These are phyloP conservation scores for Temnothorax rugatulus DNA, from an alignment of 2,888 invertebrate genomes.

Conservation along the genomic window DNA sequence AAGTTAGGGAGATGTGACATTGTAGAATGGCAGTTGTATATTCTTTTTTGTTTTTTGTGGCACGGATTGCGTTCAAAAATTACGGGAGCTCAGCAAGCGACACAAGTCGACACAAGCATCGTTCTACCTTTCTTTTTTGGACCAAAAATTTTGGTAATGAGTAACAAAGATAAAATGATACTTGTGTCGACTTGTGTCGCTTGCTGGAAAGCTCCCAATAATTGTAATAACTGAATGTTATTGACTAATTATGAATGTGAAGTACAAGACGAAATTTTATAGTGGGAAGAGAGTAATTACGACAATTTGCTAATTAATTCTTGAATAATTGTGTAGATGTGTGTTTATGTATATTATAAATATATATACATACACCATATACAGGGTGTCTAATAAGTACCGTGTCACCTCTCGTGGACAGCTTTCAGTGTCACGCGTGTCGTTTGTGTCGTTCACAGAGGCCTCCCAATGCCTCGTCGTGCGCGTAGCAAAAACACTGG, in stretches of 20 bases:
- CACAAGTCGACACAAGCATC: too few species aligned
- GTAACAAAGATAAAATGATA: too few species aligned
- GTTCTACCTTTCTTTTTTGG: too few species aligned
- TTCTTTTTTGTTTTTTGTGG: constrained; percentile 41
- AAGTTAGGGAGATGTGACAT: constrained; percentile 6
- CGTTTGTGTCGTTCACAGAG: too few species aligned
- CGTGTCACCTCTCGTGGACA: too few species aligned
- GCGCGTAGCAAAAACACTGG: too few species aligned
- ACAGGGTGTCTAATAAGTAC: not conserved
- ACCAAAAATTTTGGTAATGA: too few species aligned
- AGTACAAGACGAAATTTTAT: not conserved
- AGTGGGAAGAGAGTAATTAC: not conserved
- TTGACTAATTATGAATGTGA: not conserved
- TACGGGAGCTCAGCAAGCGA: too few species aligned
- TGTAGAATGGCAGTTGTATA: constrained; percentile 50
- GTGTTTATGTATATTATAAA: not conserved
- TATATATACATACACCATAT: not conserved
- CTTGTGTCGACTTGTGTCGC: too few species aligned
- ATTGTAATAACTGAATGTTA: not conserved
- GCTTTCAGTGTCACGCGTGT: too few species aligned
- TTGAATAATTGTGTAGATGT: not conserved
- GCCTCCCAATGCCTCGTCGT: too few species aligned
- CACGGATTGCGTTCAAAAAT: not conserved
- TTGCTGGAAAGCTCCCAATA: too few species aligned
- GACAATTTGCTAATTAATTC: not conserved